Conservation (phyloP, 2,797 vertebrate species). For the Thunnus albacares region DNA sequence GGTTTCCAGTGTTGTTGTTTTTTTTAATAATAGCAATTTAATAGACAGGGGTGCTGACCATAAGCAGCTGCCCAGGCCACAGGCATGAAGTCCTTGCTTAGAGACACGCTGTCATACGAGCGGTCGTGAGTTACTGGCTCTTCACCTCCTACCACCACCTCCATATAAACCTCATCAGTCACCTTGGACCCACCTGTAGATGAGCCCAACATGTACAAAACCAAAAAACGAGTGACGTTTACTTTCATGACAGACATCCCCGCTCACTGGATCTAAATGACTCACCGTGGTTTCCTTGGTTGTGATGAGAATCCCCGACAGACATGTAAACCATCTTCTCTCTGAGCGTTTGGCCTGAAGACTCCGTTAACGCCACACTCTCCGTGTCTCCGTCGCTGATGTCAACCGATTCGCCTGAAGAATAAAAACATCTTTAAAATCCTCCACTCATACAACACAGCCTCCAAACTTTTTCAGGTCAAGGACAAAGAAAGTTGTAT, state of each 20-base stretch:
- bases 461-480: not conserved
- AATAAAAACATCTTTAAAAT: slow-evolving; percentile 30
- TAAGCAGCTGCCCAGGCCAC: slow-evolving; percentile 95
- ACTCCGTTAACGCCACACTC: slow-evolving; percentile 90
- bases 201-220: slow-evolving; percentile 70
- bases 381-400: slow-evolving; percentile 95
- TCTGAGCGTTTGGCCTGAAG: slow-evolving; percentile 91
- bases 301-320: slow-evolving; percentile 94
- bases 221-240: slow-evolving; percentile 51
- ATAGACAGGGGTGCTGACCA: slow-evolving; percentile 84
- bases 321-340: slow-evolving; percentile 99
- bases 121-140: slow-evolving; percentile 91
- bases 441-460: not conserved
- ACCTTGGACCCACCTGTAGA: slow-evolving; percentile 91
- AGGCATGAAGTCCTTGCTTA: slow-evolving; percentile 95
- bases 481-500: not conserved
- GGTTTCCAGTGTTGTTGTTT: slow-evolving; percentile 51
- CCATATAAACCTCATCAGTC: slow-evolving; percentile 96
- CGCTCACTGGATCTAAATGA: slow-evolving; percentile 16
- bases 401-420: slow-evolving; percentile 94
- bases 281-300: slow-evolving; percentile 95
- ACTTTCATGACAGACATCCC: slow-evolving; percentile 47
- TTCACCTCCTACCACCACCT: slow-evolving; percentile 94
- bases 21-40: slow-evolving; percentile 59
- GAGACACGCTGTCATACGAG: slow-evolving; percentile 90